Evolutionary conservation across 2,797 vertebrate genomes (phyloP).

Genomic region (Triplophysa yarkandensis): DNA sequence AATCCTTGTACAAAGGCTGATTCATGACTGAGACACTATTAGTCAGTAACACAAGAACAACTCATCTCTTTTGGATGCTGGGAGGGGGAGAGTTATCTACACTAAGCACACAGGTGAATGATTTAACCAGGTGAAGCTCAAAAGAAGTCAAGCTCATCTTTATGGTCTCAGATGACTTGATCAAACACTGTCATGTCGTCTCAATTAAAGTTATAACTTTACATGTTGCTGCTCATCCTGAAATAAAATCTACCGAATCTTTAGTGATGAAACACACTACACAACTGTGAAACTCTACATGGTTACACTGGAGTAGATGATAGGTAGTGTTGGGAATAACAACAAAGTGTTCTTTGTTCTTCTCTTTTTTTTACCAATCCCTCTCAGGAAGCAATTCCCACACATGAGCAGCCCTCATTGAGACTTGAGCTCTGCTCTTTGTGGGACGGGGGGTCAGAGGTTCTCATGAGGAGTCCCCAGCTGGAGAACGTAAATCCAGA

Average conservation of each 20-base stretch:
- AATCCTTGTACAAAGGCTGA: conserved; percentile 28
- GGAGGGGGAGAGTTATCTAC: conserved; percentile 3
- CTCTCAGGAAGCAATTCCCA: conserved; percentile 65
- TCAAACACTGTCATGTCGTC: neutral
- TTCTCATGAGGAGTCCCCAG: conserved; percentile 58
- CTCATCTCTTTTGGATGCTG: conserved; percentile 10
- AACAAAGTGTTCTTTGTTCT: conserved; percentile 71
- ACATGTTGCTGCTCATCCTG: neutral
- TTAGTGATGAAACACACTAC: conserved; percentile 21
- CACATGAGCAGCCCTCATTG: conserved; percentile 58
- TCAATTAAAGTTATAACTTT: neutral
- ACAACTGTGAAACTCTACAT: conserved; percentile 43
- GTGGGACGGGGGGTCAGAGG: conserved; percentile 60
- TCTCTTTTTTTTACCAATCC: conserved; percentile 64
- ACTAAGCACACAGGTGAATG: neutral
- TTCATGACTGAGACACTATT: conserved; percentile 43
- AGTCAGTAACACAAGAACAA: conserved; percentile 37
- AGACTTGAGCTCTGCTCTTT: conserved; percentile 57
- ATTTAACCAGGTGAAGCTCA: conserved; percentile 7
- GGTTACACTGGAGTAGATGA: conserved; percentile 33
- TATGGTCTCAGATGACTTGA: neutral
- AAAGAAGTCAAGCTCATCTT: neutral
- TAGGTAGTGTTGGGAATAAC: conserved; percentile 44
- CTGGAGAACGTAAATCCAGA: conserved; percentile 68
- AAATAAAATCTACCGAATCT: conserved; percentile 8